Conservation (phyloP, 2,113 vertebrate genomes). For the Octodon degus region DNA sequence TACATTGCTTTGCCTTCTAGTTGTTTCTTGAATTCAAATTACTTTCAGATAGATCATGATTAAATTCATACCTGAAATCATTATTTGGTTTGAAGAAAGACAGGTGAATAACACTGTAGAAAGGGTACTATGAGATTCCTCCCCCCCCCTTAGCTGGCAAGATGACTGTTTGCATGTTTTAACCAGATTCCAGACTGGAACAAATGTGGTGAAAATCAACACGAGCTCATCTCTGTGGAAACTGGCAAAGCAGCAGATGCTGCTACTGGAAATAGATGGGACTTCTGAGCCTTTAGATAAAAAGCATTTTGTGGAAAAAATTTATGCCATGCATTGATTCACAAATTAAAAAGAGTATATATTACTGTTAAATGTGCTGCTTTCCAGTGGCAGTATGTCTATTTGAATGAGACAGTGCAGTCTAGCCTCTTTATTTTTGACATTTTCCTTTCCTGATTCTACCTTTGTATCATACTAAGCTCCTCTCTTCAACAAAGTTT, state of each 20-base stretch:
- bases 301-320: conserved; percentile 68
- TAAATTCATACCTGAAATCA: conserved; percentile 7
- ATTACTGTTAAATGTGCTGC: conserved; percentile 38
- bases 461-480: not conserved
- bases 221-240: conserved; percentile 79
- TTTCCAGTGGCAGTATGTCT: not conserved
- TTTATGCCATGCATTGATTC: conserved; percentile 55
- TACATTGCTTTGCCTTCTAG: not conserved
- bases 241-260: conserved; percentile 79
- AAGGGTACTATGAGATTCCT: conserved; percentile 26
- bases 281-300: conserved; percentile 66
- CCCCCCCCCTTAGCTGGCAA: conserved; percentile 28
- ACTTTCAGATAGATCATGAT: conserved; percentile 48
- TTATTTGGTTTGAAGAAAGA: not conserved
- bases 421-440: not conserved
- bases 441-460: conserved; percentile 20
- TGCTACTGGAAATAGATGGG: conserved; percentile 77
- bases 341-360: conserved; percentile 4
- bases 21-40: conserved; percentile 24
- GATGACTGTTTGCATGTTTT: conserved; percentile 72
- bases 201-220: conserved; percentile 80
- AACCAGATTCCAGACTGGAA: conserved; percentile 74
- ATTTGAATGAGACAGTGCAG: conserved; percentile 14
- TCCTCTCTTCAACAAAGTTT: not conserved
- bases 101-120: conserved; percentile 34